Evolutionary conservation across 2,797 vertebrate species (phyloP).

Genomic region (Masticophis lateralis): DNA sequence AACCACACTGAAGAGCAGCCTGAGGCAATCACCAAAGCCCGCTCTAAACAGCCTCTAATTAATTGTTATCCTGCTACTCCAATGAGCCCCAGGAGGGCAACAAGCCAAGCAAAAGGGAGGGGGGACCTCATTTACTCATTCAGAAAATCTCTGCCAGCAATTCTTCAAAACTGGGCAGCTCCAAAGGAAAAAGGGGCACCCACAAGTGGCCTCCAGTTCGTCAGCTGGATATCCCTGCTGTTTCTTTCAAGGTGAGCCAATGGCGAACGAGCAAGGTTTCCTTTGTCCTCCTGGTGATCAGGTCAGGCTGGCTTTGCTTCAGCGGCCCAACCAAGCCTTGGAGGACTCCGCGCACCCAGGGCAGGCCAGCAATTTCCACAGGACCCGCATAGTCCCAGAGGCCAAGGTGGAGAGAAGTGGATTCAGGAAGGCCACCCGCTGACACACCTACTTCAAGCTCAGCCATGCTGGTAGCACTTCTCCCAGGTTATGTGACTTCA

Average conservation of each 20-base stretch:
- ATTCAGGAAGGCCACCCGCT: not conserved
- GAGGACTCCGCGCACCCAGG: not conserved
- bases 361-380: rapidly evolving
- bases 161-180: slow-evolving; percentile 63
- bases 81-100: slow-evolving; percentile 74
- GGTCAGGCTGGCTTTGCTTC: not conserved
- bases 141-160: slow-evolving; percentile 69
- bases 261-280: not conserved
- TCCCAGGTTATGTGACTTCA: not conserved
- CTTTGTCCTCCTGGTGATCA: slow-evolving; percentile 6
- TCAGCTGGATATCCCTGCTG: not conserved
- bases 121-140: slow-evolving; percentile 66
- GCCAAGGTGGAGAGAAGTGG: not conserved
- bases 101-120: slow-evolving; percentile 70
- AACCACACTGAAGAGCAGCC: slow-evolving; percentile 76
- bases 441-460: not conserved
- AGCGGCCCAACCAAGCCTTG: not conserved
- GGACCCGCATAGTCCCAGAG: not conserved
- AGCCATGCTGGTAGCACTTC: no score
- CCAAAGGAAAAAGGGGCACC: slow-evolving; percentile 45
- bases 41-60: slow-evolving; percentile 80
- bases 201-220: slow-evolving; percentile 17
- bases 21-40: slow-evolving; percentile 76
- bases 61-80: slow-evolving; percentile 82
- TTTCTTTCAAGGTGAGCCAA: slow-evolving; percentile 30